Conservation (phyloP, 2,888 invertebrate species). For the Pyrrhosoma nymphula region DNA sequence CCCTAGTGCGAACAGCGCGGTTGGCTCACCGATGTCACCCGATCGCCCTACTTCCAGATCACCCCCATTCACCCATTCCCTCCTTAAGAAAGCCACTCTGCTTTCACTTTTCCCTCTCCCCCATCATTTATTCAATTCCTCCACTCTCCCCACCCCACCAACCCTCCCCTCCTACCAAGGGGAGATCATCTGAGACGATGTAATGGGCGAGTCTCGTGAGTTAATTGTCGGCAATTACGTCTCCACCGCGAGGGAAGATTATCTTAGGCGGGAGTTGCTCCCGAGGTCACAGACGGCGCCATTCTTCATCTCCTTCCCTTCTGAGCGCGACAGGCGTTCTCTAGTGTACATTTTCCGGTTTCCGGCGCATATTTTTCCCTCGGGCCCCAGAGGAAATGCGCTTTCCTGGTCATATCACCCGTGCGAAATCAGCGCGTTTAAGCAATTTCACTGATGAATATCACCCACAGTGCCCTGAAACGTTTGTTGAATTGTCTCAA, state of each 20-base stretch:
- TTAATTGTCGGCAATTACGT: constrained; percentile 64
- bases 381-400: background rate
- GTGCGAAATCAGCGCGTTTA: background rate
- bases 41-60: background rate
- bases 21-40: background rate
- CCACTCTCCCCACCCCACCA: background rate
- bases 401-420: background rate
- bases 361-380: background rate
- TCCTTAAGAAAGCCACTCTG: background rate
- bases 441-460: background rate
- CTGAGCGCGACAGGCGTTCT: background rate
- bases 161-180: background rate
- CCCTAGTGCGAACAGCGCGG: background rate
- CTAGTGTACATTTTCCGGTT: background rate
- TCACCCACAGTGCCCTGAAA: background rate
- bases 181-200: constrained; percentile 35
- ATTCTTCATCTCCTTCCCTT: background rate
- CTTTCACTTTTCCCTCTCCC: background rate
- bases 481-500: too few relatives aligned
- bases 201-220: constrained; percentile 60
- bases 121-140: background rate
- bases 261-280: constrained; percentile 26
- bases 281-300: constrained; percentile 37
- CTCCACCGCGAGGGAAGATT: constrained; percentile 50
- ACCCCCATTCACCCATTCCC: background rate